A percentile compares a stretch with the other conserved stretches of the same genome.
These are phyloP conservation scores for Bombyx mori DNA, from an alignment of 1,140 invertebrate species.

Conservation along the genomic window DNA sequence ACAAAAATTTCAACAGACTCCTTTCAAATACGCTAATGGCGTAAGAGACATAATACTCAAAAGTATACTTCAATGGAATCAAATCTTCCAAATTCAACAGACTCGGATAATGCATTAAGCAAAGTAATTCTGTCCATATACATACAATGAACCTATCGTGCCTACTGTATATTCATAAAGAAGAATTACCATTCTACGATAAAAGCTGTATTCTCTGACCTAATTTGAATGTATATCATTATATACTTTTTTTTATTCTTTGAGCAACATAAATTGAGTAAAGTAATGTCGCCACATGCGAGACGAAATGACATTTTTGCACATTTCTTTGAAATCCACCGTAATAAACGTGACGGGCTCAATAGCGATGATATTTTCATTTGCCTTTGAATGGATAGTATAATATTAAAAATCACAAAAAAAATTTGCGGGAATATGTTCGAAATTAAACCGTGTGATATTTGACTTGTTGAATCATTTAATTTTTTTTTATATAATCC, in stretches of 20 bases:
- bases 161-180: constrained; percentile 12
- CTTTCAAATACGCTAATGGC: too few relatives aligned
- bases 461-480: too few relatives aligned
- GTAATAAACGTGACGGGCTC: neutral
- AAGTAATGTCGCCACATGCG: constrained; percentile 6
- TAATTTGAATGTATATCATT: constrained; percentile 15
- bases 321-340: constrained; percentile 5
- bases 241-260: constrained; percentile 7
- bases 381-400: too few relatives aligned
- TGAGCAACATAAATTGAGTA: constrained; percentile 10
- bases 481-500: too few relatives aligned
- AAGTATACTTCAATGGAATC: too few relatives aligned
- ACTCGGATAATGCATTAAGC: too few relatives aligned
- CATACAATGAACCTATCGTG: neutral
- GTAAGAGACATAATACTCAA: too few relatives aligned
- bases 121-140: neutral
- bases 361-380: neutral
- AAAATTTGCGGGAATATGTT: too few relatives aligned
- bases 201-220: constrained; percentile 6
- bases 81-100: too few relatives aligned
- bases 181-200: constrained; percentile 2
- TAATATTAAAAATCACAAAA: too few relatives aligned
- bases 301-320: constrained; percentile 2
- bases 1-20: too few relatives aligned
- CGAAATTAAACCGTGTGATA: too few relatives aligned